Base-by-base conservation (phyloP, 2,888 invertebrate species). In the Notodonta dromedarius region DNA sequence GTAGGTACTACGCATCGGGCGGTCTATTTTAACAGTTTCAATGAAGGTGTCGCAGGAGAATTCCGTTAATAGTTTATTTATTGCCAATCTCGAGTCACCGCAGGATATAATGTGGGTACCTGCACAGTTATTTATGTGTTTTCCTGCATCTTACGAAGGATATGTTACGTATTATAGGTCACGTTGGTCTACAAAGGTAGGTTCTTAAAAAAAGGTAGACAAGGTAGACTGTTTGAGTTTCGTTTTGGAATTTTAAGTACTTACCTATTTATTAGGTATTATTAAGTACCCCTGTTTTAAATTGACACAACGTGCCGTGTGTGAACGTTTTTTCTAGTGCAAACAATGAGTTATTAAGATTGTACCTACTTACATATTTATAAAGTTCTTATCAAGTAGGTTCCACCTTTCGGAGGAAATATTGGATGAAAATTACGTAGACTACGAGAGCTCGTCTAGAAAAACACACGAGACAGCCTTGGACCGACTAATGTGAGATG, bases 41-140 rank as follows among this genome's bases (percentile, higher is more conserved):
- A 57, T 54, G 14, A 57, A 57, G 61, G 40, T 50, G 51, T 24
- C 50, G 12, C 52, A 16, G 46, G 51, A 35, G 14, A 16, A 44
- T 57, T 50, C 39, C 48, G 35, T 53, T 56, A 50, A 65, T 61
- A 9, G 40, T 57, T n/a, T 54, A 65, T 67, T 66, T 54, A 66
- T 32, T 66, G 52, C 53, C 12, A 39, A 51, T 51, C 11, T 55
- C 39, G 42, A 48, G 50, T 59, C 46, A 24, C 56, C 50, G 14
- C n/a, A 44, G 48, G 24, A 50, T 56, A 35, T 35, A 35, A 1
- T 35, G 35, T 32, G 6, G 39, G 2, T 39, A 39, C 13, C 35
- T 4, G 48, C n/a, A n/a, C 6, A 14, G 13, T 11, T n/a, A 48
- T 24, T 24, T 24, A n/a, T 48, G 48, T 48, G 4, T 48, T 48